phyloP scores from a whole-genome alignment of 2,888 invertebrate species.

The Lasioglossum marginatum region DNA sequence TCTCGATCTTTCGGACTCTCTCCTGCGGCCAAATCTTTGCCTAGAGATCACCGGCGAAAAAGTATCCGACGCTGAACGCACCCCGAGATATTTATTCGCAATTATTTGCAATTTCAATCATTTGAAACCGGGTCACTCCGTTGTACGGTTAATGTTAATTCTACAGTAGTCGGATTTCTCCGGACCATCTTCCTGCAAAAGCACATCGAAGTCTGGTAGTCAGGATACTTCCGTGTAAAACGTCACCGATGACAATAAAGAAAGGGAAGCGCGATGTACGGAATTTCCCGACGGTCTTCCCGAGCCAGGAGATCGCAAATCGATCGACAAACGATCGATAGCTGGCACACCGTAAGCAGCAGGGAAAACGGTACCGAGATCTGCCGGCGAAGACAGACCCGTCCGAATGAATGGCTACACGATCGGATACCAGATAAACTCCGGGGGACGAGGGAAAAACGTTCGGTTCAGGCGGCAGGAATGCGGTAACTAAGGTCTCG shows the following conservation, averaged over 20 bases:
- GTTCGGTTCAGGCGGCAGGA: slow-evolving; percentile 25
- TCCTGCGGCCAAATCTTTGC: background rate
- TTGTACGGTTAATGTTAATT: background rate
- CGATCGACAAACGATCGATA: background rate
- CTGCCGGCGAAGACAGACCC: slow-evolving; percentile 58
- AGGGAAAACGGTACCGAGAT: slow-evolving; percentile 55
- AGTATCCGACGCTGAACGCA: background rate
- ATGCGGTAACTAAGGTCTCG: slow-evolving; percentile 48
- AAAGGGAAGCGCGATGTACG: background rate
- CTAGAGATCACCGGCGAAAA: background rate
- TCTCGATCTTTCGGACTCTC: background rate
- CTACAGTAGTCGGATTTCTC: no score
- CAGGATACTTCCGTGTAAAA: slow-evolving; percentile 1
- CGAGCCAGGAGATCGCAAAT: background rate
- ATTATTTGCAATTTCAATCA: background rate
- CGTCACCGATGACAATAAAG: background rate
- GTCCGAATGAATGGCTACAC: slow-evolving; percentile 76
- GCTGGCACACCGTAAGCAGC: slow-evolving; percentile 7
- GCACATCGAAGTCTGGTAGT: background rate
- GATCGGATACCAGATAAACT: slow-evolving; percentile 46
- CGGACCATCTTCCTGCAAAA: background rate
- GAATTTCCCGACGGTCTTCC: slow-evolving; percentile 22
- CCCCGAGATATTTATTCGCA: background rate
- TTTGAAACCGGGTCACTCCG: background rate
- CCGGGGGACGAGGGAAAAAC: slow-evolving; percentile 60